A percentile compares a stretch with the other conserved stretches of the same genome.
phyloP scores from a whole-genome alignment of 64 coral and sea anemone genomes.

The Montipora cactus region DNA sequence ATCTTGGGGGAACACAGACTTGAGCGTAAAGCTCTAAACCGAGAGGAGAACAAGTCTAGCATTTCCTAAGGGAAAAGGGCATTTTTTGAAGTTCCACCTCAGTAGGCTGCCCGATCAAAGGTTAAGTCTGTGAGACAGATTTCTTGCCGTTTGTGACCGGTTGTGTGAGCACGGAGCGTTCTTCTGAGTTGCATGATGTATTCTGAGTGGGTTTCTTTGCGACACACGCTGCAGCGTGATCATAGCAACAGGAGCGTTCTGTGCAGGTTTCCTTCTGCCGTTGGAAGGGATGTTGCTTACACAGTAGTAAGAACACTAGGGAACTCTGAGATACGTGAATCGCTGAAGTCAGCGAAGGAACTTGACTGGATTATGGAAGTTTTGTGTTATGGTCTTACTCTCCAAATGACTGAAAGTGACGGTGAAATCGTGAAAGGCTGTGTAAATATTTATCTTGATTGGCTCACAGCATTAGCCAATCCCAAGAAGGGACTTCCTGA shows the following conservation, averaged over 20 bases:
- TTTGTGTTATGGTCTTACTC: conserved; percentile 85
- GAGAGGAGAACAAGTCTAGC: neutral
- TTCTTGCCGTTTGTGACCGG: no score
- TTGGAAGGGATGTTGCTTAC: conserved; percentile 84
- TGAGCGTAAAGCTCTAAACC: neutral
- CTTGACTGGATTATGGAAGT: conserved; percentile 98
- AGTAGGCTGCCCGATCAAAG: neutral
- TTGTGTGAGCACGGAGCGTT: neutral
- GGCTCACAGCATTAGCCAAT: conserved; percentile 72
- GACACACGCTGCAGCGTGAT: conserved; percentile 74
- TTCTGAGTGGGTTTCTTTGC: conserved; percentile 97
- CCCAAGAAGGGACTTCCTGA: conserved; percentile 89
- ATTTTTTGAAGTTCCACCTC: neutral
- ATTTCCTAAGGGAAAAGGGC: neutral
- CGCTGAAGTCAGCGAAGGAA: conserved; percentile 67
- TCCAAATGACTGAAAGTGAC: conserved; percentile 93
- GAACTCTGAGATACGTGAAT: conserved; percentile 55
- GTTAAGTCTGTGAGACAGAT: neutral
- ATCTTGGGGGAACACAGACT: no score
- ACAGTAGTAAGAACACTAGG: conserved; percentile 80
- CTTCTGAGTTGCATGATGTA: conserved; percentile 70
- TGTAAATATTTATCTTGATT: conserved; percentile 92
- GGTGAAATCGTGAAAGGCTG: conserved; percentile 95
- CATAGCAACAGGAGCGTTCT: conserved; percentile 84
- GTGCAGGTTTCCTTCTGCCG: conserved; percentile 70